Percentiles rank a stretch among this genome's conserved stretches.
These are phyloP conservation scores for Amia ocellicauda DNA, from an alignment of 2,113 vertebrate genomes.

Conservation along the genomic window DNA sequence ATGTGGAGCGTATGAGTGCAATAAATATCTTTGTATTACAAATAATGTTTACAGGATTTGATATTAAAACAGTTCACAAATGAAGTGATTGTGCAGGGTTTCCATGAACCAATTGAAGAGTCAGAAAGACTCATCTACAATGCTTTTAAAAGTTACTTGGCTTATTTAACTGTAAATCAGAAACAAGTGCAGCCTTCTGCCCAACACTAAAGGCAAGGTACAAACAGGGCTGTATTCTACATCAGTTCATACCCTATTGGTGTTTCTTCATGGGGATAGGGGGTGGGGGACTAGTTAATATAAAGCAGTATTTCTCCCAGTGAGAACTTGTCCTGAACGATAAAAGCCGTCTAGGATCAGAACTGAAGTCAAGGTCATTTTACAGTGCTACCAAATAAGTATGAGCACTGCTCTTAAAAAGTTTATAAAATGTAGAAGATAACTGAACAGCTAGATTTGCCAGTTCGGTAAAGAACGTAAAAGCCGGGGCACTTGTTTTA, in stretches of 20 bases:
- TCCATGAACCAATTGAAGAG: neutral
- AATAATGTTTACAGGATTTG: neutral
- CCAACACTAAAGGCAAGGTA: too few species aligned
- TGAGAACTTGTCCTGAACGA: too few species aligned
- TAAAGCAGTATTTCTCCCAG: too few species aligned
- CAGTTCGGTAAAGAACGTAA: constrained; percentile 22
- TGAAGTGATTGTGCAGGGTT: neutral
- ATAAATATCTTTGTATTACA: constrained; percentile 53
- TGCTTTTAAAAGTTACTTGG: neutral
- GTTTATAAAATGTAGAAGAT: constrained; percentile 60
- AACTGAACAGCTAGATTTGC: constrained; percentile 43
- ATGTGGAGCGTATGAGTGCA: constrained; percentile 58
- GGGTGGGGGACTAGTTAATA: too few species aligned
- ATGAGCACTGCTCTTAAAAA: constrained; percentile 59
- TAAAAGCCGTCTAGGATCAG: neutral
- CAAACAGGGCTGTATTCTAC: too few species aligned
- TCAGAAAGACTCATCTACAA: neutral
- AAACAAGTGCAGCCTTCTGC: too few species aligned
- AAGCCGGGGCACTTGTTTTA: too few species aligned
- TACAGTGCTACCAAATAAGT: constrained; percentile 41
- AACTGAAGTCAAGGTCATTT: constrained; percentile 33
- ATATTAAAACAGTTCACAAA: neutral
- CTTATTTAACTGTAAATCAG: neutral
- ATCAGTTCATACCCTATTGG: too few species aligned
- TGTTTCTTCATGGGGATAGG: too few species aligned